Evolutionary conservation across 2,113 vertebrate species (phyloP), one percentile per base, ranked within the genome.

Genomic region (Herpetotheres cachinnans): DNA sequence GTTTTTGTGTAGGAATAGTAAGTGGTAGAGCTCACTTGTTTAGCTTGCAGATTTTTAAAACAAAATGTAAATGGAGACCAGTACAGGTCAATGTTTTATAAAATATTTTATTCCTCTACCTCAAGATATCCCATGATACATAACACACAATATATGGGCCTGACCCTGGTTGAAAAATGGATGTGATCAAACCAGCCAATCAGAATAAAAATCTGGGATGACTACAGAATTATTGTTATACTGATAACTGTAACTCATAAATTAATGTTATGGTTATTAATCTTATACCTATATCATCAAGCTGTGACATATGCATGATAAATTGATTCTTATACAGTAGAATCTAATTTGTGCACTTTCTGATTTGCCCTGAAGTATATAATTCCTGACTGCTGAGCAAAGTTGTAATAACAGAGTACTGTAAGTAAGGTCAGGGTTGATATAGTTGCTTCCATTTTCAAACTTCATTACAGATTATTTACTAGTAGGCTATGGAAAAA

Each of bases 291-390:
- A 4, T 90, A 84, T 78, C 88, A 85, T 78, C 87, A 69, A 59
- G 62, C 70, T 76, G 49, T 95, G 78, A 85, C 70, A 87, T 19
- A 63, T n/a, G 81, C 81, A 82, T 94, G 80, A 95, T 77, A 82
- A 96, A 94, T 82, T 88, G 70, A 93, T 93, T 91, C 52, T 88
- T 72, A 73, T 42, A 56, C 49, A 65, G 52, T n/a, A 61, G 62
- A 96, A 89, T 74, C 79, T 89, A 94, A 95, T 96, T 91, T 78
- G 38, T 82, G 42, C 47, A 42, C 81, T 78, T 94, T 82, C 70
- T 85, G 56, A 85, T 91, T 91, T 95, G 52, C 69, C 65, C 61
- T 9, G 26, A 86, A 87, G 81, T 82, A 36, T 38, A 81, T 90
- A 5, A 72, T 59, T 89, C 81, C 62, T 90, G 49, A 62, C 58